Evolutionary conservation across 2,888 invertebrate genomes (phyloP).

Genomic region (Gibbula magus): DNA sequence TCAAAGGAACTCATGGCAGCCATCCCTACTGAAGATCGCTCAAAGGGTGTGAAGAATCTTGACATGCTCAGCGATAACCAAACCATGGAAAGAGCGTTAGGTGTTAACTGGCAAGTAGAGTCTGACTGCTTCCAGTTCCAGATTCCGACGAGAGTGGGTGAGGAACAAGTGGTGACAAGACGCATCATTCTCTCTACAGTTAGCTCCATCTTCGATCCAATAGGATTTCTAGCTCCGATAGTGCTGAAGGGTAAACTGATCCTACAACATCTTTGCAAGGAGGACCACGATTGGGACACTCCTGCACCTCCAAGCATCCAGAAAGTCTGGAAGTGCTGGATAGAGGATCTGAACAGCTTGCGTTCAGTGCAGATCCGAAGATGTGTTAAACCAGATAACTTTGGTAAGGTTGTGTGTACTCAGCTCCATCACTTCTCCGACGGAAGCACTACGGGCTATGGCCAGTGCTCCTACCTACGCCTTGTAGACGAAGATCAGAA

Average conservation of each 20-base stretch:
- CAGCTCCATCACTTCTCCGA: too few species aligned
- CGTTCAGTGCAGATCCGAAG: conserved; percentile 17
- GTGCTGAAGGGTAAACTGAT: conserved; percentile 42
- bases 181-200: too few species aligned
- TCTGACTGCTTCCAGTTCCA: too few species aligned
- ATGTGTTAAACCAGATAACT: conserved; percentile 28
- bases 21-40: conserved; percentile 37
- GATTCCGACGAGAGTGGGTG: background rate
- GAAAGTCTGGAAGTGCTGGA: conserved; percentile 28
- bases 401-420: conserved; percentile 11
- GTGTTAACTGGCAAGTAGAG: too few species aligned
- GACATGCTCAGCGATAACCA: conserved; percentile 23
- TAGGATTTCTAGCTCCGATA: too few species aligned
- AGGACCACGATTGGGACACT: conserved; percentile 41
- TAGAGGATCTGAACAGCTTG: conserved; percentile 22
- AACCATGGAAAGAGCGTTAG: too few species aligned
- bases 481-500: too few species aligned
- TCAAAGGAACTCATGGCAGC: conserved; percentile 37
- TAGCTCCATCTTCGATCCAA: too few species aligned
- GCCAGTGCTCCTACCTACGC: too few species aligned
- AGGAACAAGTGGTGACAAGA: conserved; percentile 25
- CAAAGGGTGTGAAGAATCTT: conserved; percentile 7
- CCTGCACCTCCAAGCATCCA: conserved; percentile 26
- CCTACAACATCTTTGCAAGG: conserved; percentile 35
- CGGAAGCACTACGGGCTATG: too few species aligned